Percentiles rank a stretch among this genome's conserved stretches.
Conservation (phyloP, 2,113 vertebrate species). For the Ploceus nigricollis region DNA sequence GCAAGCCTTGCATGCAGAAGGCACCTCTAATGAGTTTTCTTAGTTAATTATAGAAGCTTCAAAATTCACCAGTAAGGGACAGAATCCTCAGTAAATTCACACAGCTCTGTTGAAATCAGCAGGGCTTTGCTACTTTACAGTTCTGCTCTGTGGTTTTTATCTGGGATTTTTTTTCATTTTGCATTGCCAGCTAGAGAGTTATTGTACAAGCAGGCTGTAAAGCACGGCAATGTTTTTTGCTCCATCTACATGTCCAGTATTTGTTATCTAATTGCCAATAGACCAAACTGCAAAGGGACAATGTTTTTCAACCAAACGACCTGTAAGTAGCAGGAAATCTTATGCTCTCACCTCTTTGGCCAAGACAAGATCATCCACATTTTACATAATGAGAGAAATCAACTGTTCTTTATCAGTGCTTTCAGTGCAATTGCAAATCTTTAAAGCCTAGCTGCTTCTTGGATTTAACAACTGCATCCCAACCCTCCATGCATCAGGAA, state of each 20-base stretch:
- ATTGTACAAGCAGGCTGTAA: conserved; percentile 37
- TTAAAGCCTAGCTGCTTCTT: conserved; percentile 40
- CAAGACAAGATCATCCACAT: conserved; percentile 50
- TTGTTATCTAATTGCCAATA: conserved; percentile 72
- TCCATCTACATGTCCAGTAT: conserved; percentile 60
- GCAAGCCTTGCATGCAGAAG: background rate
- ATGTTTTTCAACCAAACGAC: conserved; percentile 65
- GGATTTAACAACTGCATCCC: conserved; percentile 44
- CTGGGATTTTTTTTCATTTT: background rate
- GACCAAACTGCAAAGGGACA: conserved; percentile 43
- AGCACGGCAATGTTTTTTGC: conserved; percentile 45
- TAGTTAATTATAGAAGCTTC: background rate
- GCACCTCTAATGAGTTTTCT: background rate
- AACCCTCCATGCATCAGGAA: conserved; percentile 26
- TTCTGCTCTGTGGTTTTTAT: background rate
- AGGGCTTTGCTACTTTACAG: background rate
- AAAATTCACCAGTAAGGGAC: background rate
- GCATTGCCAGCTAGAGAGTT: conserved; percentile 14
- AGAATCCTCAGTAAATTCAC: background rate
- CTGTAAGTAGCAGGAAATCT: conserved; percentile 61
- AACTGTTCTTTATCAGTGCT: conserved; percentile 58
- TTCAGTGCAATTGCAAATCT: conserved; percentile 61
- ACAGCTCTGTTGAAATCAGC: background rate
- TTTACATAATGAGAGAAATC: conserved; percentile 65
- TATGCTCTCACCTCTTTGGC: conserved; percentile 16